Conservation (phyloP, 2,888 invertebrate species). For the Sturmia bella region DNA sequence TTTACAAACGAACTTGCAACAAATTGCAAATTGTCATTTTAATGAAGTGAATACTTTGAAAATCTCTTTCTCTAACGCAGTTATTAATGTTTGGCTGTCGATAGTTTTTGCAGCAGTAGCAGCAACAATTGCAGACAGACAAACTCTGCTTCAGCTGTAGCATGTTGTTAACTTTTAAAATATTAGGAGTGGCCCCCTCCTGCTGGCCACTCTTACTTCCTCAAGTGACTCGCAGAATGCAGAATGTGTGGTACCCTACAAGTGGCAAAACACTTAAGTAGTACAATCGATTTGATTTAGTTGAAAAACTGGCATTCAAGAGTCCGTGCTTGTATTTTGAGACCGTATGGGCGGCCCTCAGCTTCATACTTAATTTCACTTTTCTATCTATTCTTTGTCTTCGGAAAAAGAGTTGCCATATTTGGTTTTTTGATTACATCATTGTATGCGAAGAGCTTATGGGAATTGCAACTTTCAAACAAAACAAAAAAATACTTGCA, state of each 20-base stretch:
- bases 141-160: conserved; percentile 5
- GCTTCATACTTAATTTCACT: no score
- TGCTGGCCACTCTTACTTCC: conserved; percentile 44
- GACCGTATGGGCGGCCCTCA: no score
- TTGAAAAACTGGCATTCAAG: no score
- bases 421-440: no score
- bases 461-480: no score
- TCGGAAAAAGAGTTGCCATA: no score
- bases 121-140: no score
- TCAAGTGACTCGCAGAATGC: conserved; percentile 46
- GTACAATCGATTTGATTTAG: no score
- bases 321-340: no score
- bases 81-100: conserved; percentile 11
- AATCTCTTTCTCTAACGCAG: conserved; percentile 39
- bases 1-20: conserved; percentile 54
- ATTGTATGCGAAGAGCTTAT: no score
- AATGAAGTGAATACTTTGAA: conserved; percentile 57
- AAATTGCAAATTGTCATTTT: conserved; percentile 64
- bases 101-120: conserved; percentile 26
- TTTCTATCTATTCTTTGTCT: no score
- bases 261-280: neutral
- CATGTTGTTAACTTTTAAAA: conserved; percentile 56
- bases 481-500: no score
- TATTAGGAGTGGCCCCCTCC: conserved; percentile 20
- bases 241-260: conserved; percentile 1